Conservation (phyloP, 2,888 invertebrate genomes). For the Chrysolina haemoptera region DNA sequence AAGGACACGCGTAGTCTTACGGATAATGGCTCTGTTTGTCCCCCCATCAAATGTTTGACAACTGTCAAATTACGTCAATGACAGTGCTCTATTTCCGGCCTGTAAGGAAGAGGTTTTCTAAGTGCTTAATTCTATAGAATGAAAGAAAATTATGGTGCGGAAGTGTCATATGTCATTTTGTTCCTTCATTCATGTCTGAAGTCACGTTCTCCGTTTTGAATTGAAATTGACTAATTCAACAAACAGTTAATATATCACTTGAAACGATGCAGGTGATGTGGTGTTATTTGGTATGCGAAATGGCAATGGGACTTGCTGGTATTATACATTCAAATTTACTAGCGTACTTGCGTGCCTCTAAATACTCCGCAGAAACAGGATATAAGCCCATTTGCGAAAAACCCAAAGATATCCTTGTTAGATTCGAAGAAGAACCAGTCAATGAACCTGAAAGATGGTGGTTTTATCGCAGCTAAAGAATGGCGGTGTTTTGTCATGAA, state of each 20-base stretch:
- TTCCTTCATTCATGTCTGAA: not conserved
- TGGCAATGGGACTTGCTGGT: not conserved
- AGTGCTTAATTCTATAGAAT: no score
- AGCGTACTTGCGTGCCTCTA: conserved; percentile 15
- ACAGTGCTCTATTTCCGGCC: no score
- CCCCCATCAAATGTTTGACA: no score
- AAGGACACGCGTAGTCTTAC: no score
- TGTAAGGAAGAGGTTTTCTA: no score
- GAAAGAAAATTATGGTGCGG: no score
- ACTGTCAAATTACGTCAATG: no score
- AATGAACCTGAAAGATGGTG: conserved; percentile 17
- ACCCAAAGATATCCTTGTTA: conserved; percentile 23
- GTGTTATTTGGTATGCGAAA: conserved; percentile 6
- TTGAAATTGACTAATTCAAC: not conserved
- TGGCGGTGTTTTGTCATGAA: conserved; percentile 13
- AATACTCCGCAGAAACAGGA: conserved; percentile 18
- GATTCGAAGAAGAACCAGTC: conserved; percentile 9
- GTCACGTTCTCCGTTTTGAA: not conserved
- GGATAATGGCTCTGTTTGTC: no score
- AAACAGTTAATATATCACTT: conserved; percentile 18
- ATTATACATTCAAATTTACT: conserved; percentile 22
- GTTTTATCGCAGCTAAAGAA: conserved; percentile 14
- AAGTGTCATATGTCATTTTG: not conserved
- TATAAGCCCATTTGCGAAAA: conserved; percentile 17
- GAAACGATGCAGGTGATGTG: conserved; percentile 3